Percentiles rank a stretch among this genome's conserved stretches.
Evolutionary conservation across 2,113 vertebrate species (phyloP).

Genomic region (Penelope pileata): DNA sequence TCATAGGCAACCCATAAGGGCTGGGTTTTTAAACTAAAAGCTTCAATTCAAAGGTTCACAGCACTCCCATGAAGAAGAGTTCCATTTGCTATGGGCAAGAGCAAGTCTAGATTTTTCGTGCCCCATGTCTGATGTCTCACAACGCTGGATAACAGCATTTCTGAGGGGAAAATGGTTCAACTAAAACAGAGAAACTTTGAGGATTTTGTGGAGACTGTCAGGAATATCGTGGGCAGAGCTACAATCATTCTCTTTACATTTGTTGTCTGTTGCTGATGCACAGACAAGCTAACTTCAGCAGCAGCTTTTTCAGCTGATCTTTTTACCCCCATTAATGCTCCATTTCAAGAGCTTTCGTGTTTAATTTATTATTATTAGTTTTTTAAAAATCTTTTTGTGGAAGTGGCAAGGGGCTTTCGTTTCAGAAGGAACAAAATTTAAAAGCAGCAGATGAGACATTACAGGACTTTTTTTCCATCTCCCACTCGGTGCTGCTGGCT

Average conservation of each 20-base stretch:
- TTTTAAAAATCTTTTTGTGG: not conserved
- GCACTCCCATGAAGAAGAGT: not conserved
- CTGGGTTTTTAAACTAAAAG: not conserved
- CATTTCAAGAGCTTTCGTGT: not conserved
- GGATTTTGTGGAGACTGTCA: not conserved
- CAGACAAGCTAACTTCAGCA: not conserved
- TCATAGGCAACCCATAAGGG: not conserved
- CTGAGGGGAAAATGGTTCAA: not conserved
- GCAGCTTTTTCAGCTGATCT: not conserved
- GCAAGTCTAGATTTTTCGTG: not conserved
- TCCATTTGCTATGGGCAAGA: not conserved
- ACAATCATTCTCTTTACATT: not conserved
- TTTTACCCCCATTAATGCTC: not conserved
- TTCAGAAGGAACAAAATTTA: not conserved
- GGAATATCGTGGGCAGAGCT: not conserved
- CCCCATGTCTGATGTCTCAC: not conserved
- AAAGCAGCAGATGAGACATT: not conserved
- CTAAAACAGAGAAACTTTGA: not conserved
- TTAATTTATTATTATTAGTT: not conserved
- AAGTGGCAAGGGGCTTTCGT: not conserved
- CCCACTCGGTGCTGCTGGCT: not conserved
- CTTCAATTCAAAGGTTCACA: not conserved
- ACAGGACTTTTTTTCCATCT: not conserved
- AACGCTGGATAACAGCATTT: not conserved
- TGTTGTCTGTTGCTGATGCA: not conserved